phyloP scores from a whole-genome alignment of 2,113 vertebrate genomes.

The Anthoscopus minutus region DNA sequence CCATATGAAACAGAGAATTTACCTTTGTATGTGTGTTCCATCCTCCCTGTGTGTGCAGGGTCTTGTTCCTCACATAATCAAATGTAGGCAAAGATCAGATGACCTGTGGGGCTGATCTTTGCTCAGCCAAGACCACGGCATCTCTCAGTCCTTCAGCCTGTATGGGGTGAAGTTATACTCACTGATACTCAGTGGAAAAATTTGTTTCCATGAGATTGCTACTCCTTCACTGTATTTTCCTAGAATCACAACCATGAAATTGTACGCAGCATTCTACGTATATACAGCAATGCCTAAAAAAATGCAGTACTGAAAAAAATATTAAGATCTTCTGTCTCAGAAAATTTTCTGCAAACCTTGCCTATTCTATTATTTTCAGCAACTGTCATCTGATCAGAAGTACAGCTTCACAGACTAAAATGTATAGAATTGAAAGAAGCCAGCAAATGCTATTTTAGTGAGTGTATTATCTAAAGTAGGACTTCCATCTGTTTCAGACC shows the following conservation, averaged over 20 bases:
- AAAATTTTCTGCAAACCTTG: constrained; percentile 11
- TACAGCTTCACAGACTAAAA: neutral
- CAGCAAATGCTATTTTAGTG: constrained; percentile 44
- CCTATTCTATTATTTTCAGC: neutral
- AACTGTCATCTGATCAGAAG: constrained; percentile 6
- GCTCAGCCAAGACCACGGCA: neutral
- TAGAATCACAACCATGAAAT: neutral
- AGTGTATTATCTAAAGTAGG: constrained; percentile 24
- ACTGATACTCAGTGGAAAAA: neutral
- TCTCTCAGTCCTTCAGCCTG: neutral
- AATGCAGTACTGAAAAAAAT: neutral
- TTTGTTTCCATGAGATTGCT: neutral
- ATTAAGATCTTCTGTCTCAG: neutral
- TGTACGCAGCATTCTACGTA: rapidly evolving
- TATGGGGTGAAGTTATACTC: neutral
- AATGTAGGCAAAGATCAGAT: neutral
- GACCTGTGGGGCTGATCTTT: neutral
- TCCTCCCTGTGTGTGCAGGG: rapidly evolving
- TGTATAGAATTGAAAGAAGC: constrained; percentile 25
- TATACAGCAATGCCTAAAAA: neutral
- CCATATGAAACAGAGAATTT: neutral
- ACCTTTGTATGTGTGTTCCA: neutral
- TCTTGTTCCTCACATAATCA: neutral
- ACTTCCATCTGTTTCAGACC: constrained; percentile 44
- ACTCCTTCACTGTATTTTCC: neutral